Base-by-base conservation (phyloP, 2,888 invertebrate species). In the Pseudoips prasinana region DNA sequence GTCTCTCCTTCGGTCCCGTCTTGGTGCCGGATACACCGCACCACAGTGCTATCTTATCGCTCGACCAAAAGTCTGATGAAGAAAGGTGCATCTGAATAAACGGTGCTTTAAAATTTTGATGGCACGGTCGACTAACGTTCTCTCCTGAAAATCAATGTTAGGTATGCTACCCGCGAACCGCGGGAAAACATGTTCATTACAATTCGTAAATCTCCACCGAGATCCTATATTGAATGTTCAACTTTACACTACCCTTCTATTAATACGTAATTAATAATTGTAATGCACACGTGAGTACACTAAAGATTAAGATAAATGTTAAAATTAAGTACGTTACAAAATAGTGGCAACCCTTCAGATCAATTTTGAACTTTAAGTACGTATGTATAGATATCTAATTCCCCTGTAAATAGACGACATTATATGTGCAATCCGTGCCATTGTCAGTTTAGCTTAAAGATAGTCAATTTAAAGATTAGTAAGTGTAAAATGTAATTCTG, bases 391-490 rank as follows among this genome's bases (percentile, higher is more conserved):
- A 75, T 59, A 69, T 75, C 70, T 67, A 70, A 75, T 71, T 71
- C 72, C 80, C 66, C 65, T 88, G 88, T 88, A 87, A 59, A 88
- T 87, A 88, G 63, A 70, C 63, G 63, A 73, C 68, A 65, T 74
- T 84, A 60, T 73, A 80, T 87, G 87, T 85, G 83, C 85, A 85
- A 86, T 88, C 88, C 88, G 88, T 88, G 88, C 88, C 88, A 88
- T 88, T 85, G 83, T 87, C 80, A 78, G 69, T 84, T 76, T 86
- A 86, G 84, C 76, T 81, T 84, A 81, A 77, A 74, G 53, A 76
- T 85, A 86, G 86, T 86, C 79, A 82, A 82, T 78, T 76, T 79
- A 72, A 69, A 39, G 64, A 55, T 71, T 80, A 83, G 77, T 80
- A 59, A 64, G 52, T 65, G 52, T 52, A 49, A 46, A 44, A 47